phyloP scores from a whole-genome alignment of 1,140 invertebrate genomes.

The Palaemon carinicauda region DNA sequence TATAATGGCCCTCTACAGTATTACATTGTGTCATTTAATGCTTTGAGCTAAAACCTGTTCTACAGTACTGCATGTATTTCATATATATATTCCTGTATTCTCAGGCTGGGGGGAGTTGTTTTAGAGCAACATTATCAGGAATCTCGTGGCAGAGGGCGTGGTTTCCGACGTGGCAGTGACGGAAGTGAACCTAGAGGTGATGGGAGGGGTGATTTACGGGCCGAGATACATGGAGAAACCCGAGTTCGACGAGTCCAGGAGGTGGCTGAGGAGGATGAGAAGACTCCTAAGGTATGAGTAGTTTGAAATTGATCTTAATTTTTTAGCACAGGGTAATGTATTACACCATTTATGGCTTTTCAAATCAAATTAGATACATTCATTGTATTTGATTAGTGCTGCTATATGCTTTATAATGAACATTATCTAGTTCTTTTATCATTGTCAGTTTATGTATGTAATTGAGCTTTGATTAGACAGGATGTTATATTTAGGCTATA shows the following conservation, averaged over 20 bases:
- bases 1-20: too few species aligned
- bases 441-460: too few species aligned
- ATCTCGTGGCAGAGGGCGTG: neutral
- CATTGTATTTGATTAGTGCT: too few species aligned
- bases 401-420: too few species aligned
- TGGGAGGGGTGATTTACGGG: neutral
- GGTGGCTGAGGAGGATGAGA: conserved; percentile 53
- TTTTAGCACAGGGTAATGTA: too few species aligned
- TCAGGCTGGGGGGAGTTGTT: conserved; percentile 41
- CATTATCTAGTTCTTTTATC: too few species aligned
- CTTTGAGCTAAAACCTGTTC: neutral
- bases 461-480: too few species aligned
- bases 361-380: too few species aligned
- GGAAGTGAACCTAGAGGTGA: neutral
- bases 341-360: too few species aligned
- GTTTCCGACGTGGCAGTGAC: neutral
- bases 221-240: conserved; percentile 41
- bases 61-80: neutral
- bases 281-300: conserved; percentile 42
- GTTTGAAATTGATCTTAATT: too few species aligned
- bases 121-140: conserved; percentile 33
- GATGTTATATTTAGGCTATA: too few species aligned
- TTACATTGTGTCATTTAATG: neutral
- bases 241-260: conserved; percentile 55
- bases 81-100: neutral